Evolutionary conservation across 2,888 invertebrate genomes (phyloP), one percentile per base, ranked within the genome.

Genomic region (Epirrita christyi): DNA sequence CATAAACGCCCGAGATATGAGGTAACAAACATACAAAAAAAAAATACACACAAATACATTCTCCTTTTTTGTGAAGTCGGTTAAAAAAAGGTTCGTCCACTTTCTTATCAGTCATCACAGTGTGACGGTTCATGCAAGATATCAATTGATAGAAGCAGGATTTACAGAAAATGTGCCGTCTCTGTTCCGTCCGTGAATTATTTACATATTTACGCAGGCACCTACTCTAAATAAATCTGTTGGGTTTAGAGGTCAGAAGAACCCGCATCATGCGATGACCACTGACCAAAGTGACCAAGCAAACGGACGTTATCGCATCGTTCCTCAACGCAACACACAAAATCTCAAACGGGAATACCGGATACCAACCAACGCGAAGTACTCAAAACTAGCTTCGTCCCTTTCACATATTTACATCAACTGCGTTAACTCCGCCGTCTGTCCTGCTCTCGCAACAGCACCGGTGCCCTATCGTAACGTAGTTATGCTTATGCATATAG

Each of bases 321-420:
- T 68, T 75, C 83, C 79, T 80, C 80, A 78, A 73, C 65, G n/a
- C n/a, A n/a, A 75, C 72, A 80, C 71, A 80, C 78, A 81, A 81
- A 83, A 83, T 83, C 85, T 81, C 76, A 72, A 85, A 86, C 86
- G 82, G 86, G 86, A 86, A 88, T 87, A 85, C 88, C 88, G 86
- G 88, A 88, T 85, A 83, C 80, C 63, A 50, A 83, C 80, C 63
- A 50, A 70, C 63, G 67, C 67, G 59, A 65, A 70, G 70, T 65
- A 49, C 50, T 68, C 67, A 67, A 70, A 79, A 73, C 69, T 75
- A 76, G 57, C 56, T 14, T 61, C 62, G 53, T 86, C 86, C 73
- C 80, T 63, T 67, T 88, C 75, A 36, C 58, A 58, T 70, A 48
- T 57, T 42, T 61, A 61, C 48, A 57, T 36, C 46, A 8, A 42